Percentiles rank a stretch among this genome's conserved stretches.
Conservation (phyloP, 2,113 vertebrate species). For the Phainopepla nitens region DNA sequence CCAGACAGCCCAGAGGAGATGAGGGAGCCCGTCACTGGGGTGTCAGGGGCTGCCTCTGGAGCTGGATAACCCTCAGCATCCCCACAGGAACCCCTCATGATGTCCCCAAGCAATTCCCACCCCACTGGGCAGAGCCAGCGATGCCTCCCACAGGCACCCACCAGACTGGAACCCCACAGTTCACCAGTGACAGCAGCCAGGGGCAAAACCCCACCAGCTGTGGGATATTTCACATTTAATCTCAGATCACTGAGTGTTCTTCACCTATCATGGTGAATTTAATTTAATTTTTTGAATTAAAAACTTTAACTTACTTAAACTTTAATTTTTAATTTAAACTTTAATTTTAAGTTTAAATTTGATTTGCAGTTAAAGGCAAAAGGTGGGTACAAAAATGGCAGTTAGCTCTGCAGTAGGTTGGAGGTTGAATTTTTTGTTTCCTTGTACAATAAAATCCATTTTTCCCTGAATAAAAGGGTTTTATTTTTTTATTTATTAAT, state of each 20-base stretch:
- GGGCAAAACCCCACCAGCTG: not conserved
- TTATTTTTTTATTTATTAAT: no score
- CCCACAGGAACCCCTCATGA: accelerated
- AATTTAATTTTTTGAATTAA: no score
- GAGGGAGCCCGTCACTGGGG: not conserved
- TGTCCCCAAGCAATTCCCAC: not conserved
- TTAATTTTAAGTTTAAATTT: no score
- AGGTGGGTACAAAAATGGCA: not conserved
- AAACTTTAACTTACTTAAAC: no score
- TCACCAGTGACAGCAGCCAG: not conserved
- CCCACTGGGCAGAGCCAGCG: accelerated
- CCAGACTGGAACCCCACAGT: accelerated
- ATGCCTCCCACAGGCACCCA: not conserved
- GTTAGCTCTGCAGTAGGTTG: not conserved
- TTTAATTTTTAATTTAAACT: no score
- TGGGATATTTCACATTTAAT: not conserved
- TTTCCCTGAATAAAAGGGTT: not conserved
- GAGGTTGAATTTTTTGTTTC: not conserved
- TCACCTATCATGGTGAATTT: not conserved
- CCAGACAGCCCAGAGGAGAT: not conserved
- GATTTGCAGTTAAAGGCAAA: not conserved
- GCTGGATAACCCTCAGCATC: not conserved
- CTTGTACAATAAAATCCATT: not conserved
- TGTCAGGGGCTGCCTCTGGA: not conserved
- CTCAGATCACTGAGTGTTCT: not conserved